A percentile compares a stretch with the other conserved stretches of the same genome.
These are phyloP conservation scores for Drosophila erecta DNA, from an alignment of 1,140 invertebrate species.

Conservation along the genomic window DNA sequence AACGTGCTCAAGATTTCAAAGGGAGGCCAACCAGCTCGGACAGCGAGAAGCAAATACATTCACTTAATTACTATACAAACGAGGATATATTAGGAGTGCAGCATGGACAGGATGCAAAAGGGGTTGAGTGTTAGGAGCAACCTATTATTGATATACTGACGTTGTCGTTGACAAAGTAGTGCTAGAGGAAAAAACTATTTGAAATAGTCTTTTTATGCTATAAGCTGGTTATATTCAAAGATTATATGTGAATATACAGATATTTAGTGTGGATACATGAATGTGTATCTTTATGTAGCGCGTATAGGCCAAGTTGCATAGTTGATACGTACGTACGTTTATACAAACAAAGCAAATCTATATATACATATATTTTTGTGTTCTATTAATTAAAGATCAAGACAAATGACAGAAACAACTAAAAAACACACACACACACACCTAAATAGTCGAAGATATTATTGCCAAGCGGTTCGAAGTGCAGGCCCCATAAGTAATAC, in stretches of 20 bases:
- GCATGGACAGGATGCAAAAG: constrained; percentile 31
- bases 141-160: constrained; percentile 51
- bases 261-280: constrained; percentile 25
- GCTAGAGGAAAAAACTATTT: constrained; percentile 52
- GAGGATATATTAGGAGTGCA: constrained; percentile 31
- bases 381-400: constrained; percentile 25
- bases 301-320: constrained; percentile 56
- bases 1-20: constrained; percentile 10
- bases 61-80: constrained; percentile 49
- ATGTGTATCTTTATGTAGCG: constrained; percentile 45
- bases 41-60: constrained; percentile 35
- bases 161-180: constrained; percentile 45
- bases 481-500: background rate
- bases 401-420: constrained; percentile 13
- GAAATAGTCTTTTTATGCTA: constrained; percentile 58
- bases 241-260: constrained; percentile 47
- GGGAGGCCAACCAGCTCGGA: background rate
- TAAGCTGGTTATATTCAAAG: constrained; percentile 63
- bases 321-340: constrained; percentile 37
- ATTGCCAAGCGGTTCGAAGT: constrained; percentile 11
- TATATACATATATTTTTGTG: constrained; percentile 46
- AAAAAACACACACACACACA: constrained; percentile 5
- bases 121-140: constrained; percentile 23
- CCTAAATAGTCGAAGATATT: constrained; percentile 10
- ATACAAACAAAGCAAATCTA: constrained; percentile 42